These are phyloP conservation scores for Synergus gifuensis DNA, from an alignment of 2,888 invertebrate genomes.

Conservation along the genomic window DNA sequence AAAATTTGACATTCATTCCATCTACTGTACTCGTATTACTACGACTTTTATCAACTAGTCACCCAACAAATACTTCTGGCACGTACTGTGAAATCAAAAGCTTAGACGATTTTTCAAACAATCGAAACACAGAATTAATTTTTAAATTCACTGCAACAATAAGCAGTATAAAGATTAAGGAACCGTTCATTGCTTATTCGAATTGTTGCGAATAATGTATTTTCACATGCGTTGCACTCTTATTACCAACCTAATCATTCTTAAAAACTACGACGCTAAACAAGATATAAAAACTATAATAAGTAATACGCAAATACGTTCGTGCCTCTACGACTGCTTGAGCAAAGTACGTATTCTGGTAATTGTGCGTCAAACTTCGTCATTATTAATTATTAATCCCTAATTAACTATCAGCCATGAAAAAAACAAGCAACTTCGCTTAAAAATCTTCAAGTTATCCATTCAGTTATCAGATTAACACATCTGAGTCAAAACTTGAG, in stretches of 20 bases:
- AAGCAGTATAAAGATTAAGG: constrained; percentile 22
- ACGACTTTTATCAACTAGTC: constrained; percentile 27
- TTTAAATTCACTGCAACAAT: constrained; percentile 6
- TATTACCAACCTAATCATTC: not conserved
- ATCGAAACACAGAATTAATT: constrained; percentile 11
- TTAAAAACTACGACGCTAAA: not conserved
- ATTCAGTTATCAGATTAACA: not conserved
- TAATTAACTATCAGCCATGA: not conserved
- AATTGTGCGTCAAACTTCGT: constrained; percentile 9
- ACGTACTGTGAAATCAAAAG: constrained; percentile 28
- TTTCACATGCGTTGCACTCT: not conserved
- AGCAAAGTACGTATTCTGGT: constrained; percentile 24
- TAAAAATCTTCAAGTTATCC: not conserved
- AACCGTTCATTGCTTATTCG: constrained; percentile 21
- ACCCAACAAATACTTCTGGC: constrained; percentile 31
- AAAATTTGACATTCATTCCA: constrained; percentile 14
- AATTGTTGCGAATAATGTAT: not conserved
- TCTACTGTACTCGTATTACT: constrained; percentile 2
- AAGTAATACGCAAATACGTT: not conserved
- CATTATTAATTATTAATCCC: not conserved
- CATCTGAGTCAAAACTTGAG: not conserved
- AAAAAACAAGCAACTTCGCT: not conserved
- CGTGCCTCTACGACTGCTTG: constrained; percentile 34
- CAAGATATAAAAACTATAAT: not conserved
- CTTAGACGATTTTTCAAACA: not conserved